A percentile compares a stretch with the other conserved stretches of the same genome.
Evolutionary conservation across 2,113 vertebrate species (phyloP).

Genomic region (Seriola rivoliana): DNA sequence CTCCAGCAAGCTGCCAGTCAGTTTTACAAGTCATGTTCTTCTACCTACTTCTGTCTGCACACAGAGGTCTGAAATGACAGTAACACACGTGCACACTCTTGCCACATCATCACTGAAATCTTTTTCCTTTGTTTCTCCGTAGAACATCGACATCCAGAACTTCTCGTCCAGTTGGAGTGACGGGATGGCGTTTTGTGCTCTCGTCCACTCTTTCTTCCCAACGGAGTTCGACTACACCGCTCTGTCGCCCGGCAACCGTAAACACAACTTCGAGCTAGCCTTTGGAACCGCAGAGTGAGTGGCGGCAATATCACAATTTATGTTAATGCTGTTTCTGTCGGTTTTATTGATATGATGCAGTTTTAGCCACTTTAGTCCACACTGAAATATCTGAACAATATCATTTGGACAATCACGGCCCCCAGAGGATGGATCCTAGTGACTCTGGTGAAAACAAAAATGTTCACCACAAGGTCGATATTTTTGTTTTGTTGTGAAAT

Average conservation of each 20-base stretch:
- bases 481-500: not conserved
- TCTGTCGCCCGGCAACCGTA: constrained; percentile 89
- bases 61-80: not conserved
- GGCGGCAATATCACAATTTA: not conserved
- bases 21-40: constrained; percentile 34
- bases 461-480: not conserved
- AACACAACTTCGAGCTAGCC: constrained; percentile 96
- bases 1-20: constrained; percentile 34
- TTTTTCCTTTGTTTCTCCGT: constrained; percentile 15
- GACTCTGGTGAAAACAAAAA: too few relatives aligned
- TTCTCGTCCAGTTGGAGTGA: constrained; percentile 98
- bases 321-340: too few relatives aligned
- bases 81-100: not conserved
- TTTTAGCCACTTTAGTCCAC: too few relatives aligned
- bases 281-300: constrained; percentile 95
- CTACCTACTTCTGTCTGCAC: constrained; percentile 1
- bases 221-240: constrained; percentile 93
- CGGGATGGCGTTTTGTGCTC: constrained; percentile 97
- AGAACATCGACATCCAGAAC: constrained; percentile 98
- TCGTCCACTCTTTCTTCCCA: constrained; percentile 98
- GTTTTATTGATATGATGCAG: too few relatives aligned
- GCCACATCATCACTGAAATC: constrained; percentile 19
- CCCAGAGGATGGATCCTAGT: too few relatives aligned
- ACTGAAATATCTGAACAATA: too few relatives aligned
- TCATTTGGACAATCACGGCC: too few relatives aligned